Conservation (phyloP, 2,797 vertebrate species). For the Eleutherodactylus coqui region DNA sequence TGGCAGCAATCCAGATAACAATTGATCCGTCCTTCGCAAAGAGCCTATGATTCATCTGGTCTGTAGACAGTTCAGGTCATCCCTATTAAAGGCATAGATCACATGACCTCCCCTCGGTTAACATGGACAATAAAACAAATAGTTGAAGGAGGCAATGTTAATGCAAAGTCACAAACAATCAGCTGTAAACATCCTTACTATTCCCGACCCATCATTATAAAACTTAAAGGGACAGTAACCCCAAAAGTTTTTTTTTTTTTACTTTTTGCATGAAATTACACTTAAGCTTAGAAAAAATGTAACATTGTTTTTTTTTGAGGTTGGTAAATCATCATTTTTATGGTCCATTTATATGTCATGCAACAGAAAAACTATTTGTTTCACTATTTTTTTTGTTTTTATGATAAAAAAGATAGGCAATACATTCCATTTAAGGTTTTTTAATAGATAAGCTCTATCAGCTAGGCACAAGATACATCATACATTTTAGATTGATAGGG, state of each 20-base stretch:
- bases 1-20: constrained; percentile 56
- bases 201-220: background rate
- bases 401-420: no score
- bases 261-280: background rate
- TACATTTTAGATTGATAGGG: no score
- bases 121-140: constrained; percentile 28
- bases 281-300: no score
- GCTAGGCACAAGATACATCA: no score
- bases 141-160: background rate
- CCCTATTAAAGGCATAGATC: constrained; percentile 49
- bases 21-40: constrained; percentile 56
- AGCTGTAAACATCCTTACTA: background rate
- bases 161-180: constrained; percentile 29
- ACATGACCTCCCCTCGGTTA: constrained; percentile 34
- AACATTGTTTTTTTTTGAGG: no score
- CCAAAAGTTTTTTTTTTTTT: background rate
- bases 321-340: no score
- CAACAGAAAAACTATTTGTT: no score
- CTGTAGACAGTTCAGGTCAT: constrained; percentile 51
- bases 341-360: no score
- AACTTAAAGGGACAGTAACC: background rate
- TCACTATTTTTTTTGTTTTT: no score
- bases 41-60: constrained; percentile 54
- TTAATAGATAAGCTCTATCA: no score
- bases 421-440: no score